Percentiles rank a stretch among this genome's conserved stretches.
phyloP scores from a whole-genome alignment of 2,888 invertebrate species.

The Mesoligia furuncula region DNA sequence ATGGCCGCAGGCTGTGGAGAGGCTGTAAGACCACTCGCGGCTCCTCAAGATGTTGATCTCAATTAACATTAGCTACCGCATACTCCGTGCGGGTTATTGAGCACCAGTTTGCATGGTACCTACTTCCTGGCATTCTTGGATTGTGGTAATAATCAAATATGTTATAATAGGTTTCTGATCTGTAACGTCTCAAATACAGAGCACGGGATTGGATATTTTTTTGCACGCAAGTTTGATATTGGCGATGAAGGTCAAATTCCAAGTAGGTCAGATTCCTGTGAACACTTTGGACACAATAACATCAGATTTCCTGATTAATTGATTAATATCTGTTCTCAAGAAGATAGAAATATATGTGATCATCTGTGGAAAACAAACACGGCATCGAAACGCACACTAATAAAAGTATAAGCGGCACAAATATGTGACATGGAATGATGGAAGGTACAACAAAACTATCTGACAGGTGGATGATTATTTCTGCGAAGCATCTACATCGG shows the following conservation, averaged over 20 bases:
- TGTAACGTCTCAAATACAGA: neutral
- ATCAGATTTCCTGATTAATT: neutral
- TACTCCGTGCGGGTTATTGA: slow-evolving; percentile 43
- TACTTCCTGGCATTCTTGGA: neutral
- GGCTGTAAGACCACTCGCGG: slow-evolving; percentile 35
- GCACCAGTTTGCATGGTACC: slow-evolving; percentile 3
- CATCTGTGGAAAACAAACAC: neutral
- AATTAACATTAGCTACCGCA: slow-evolving; percentile 56
- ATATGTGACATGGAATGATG: neutral
- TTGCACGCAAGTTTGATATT: neutral
- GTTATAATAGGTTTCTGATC: neutral
- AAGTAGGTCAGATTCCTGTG: neutral
- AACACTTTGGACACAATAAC: neutral
- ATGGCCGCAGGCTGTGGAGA: slow-evolving; percentile 34
- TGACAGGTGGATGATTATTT: neutral
- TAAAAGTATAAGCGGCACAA: neutral
- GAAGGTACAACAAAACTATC: neutral
- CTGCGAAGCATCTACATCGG: neutral
- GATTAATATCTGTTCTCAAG: neutral
- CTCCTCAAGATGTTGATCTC: slow-evolving; percentile 48
- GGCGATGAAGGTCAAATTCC: too few species aligned
- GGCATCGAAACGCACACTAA: too few species aligned
- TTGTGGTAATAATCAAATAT: neutral
- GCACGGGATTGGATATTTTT: neutral
- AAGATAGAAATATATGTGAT: too few species aligned